Conservation (phyloP, 2,797 vertebrate genomes). For the Malacoraja senta region DNA sequence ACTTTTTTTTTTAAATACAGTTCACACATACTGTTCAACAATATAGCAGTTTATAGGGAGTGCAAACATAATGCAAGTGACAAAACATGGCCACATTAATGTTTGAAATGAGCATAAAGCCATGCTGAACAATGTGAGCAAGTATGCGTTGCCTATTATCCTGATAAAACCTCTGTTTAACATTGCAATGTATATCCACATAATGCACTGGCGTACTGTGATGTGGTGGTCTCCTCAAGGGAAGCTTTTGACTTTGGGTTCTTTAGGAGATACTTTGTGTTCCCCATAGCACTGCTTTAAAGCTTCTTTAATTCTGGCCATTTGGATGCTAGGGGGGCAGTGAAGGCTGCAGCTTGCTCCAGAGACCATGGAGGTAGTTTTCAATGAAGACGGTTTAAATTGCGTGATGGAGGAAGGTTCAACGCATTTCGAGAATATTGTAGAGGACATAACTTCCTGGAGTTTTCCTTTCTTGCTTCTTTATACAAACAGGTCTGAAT, state of each 20-base stretch:
- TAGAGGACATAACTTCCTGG: slow-evolving; percentile 44
- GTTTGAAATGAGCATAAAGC: neutral
- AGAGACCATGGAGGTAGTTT: slow-evolving; percentile 43
- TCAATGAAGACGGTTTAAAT: slow-evolving; percentile 45
- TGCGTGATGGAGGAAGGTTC: slow-evolving; percentile 49
- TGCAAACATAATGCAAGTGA: neutral
- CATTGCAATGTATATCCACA: slow-evolving; percentile 42
- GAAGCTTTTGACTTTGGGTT: slow-evolving; percentile 40
- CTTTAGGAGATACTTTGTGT: slow-evolving; percentile 44
- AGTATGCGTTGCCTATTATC: neutral
- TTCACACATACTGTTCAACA: neutral
- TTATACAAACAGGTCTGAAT: slow-evolving; percentile 51
- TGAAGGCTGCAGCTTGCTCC: slow-evolving; percentile 36
- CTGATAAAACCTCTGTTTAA: slow-evolving; percentile 41
- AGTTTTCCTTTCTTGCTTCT: slow-evolving; percentile 42
- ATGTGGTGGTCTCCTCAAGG: slow-evolving; percentile 40
- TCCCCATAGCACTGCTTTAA: slow-evolving; percentile 45
- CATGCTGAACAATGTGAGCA: neutral
- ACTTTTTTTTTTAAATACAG: neutral
- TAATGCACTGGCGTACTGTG: slow-evolving; percentile 38
- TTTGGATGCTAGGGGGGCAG: slow-evolving; percentile 20
- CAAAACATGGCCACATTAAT: neutral
- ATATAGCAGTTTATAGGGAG: neutral
- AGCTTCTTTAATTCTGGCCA: slow-evolving; percentile 47
- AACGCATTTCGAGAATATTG: slow-evolving; percentile 51